A percentile compares a stretch with the other conserved stretches of the same genome.
Evolutionary conservation across 2,888 invertebrate genomes (phyloP).

Genomic region (Euspilapteryx auroguttella): DNA sequence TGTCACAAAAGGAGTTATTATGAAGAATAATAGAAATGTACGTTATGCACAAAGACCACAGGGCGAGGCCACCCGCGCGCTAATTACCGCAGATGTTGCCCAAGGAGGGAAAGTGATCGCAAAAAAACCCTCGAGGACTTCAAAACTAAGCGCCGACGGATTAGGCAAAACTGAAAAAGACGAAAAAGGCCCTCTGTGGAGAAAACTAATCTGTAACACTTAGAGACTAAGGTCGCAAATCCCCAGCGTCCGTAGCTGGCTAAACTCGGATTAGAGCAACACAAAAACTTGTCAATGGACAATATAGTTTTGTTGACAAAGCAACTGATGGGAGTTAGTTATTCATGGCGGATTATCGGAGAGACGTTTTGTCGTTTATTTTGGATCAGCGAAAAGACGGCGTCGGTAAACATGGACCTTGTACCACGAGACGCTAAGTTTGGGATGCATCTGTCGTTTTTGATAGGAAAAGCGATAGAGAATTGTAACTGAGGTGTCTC

Average conservation of each 20-base stretch:
- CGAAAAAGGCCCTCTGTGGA: slow-evolving; percentile 4
- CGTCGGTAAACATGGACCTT: slow-evolving; percentile 27
- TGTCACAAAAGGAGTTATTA: slow-evolving; percentile 29
- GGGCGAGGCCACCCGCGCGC: slow-evolving; percentile 35
- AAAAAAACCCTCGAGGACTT: slow-evolving; percentile 38
- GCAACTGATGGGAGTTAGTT: slow-evolving; percentile 39
- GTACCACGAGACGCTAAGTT: slow-evolving; percentile 11
- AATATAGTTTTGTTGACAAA: slow-evolving; percentile 48
- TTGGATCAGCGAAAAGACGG: slow-evolving; percentile 30
- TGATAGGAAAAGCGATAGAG: too few relatives aligned
- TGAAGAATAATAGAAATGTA: slow-evolving; percentile 18
- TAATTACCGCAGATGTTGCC: slow-evolving; percentile 49
- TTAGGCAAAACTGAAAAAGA: slow-evolving; percentile 18
- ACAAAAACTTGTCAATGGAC: slow-evolving; percentile 41
- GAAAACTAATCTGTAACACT: slow-evolving; percentile 8
- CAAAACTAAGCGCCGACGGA: slow-evolving; percentile 55
- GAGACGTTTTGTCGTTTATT: slow-evolving; percentile 29
- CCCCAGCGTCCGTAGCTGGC: not conserved
- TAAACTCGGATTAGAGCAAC: slow-evolving; percentile 2
- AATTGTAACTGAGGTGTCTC: not conserved
- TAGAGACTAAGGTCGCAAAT: slow-evolving; percentile 6
- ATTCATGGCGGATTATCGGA: slow-evolving; percentile 52
- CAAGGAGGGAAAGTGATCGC: slow-evolving; percentile 39
- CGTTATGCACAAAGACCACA: slow-evolving; percentile 24
- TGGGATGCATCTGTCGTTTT: too few relatives aligned